Percentiles rank a stretch among this genome's conserved stretches.
These are phyloP conservation scores for Mustela lutreola DNA, from an alignment of 2,113 vertebrate species.

Conservation along the genomic window DNA sequence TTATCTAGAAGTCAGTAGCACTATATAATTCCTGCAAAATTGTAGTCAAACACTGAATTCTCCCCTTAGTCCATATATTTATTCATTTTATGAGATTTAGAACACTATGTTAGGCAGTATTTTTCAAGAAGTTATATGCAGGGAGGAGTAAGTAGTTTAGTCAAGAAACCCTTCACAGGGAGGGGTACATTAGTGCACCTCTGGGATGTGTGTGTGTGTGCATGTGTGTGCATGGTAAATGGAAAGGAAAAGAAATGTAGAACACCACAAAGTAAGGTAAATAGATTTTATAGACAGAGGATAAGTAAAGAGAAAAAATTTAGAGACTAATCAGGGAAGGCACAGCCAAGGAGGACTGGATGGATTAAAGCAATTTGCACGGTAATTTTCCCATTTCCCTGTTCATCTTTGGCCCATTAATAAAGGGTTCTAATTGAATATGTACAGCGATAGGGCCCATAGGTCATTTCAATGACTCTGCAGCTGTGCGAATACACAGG, in stretches of 20 bases:
- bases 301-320: background rate
- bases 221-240: background rate
- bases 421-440: background rate
- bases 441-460: background rate
- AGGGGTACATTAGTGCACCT: background rate
- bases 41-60: background rate
- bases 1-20: background rate
- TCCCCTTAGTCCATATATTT: background rate
- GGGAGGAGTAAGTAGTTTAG: background rate
- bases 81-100: background rate
- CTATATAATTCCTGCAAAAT: background rate
- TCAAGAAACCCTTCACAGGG: background rate
- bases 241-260: background rate
- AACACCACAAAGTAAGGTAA: background rate
- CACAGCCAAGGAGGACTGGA: background rate
- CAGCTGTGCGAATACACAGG: background rate
- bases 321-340: background rate
- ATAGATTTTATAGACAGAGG: background rate
- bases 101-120: background rate
- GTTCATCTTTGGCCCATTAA: background rate
- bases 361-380: background rate
- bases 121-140: background rate
- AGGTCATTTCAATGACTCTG: background rate
- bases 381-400: constrained; percentile 22
- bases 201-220: background rate